A percentile compares a stretch with the other conserved stretches of the same genome.
Conservation (phyloP, 2,888 invertebrate genomes). For the Yponomeuta evonymella region DNA sequence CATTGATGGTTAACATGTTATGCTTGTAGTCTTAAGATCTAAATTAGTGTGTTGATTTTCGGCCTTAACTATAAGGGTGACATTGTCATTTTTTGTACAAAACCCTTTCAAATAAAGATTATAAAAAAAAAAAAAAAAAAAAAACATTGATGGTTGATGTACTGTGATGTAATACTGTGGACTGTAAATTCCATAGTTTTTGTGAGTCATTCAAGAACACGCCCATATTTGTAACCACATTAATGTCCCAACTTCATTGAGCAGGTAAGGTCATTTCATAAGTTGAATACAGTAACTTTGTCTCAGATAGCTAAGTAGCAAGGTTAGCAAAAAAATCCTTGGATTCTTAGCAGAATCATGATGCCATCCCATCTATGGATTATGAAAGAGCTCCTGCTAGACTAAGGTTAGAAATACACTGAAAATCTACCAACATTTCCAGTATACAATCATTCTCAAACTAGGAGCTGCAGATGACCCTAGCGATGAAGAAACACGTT, state of each 20-base stretch:
- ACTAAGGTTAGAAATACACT: neutral
- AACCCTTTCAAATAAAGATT: too few relatives aligned
- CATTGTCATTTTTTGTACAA: too few relatives aligned
- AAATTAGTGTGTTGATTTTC: too few relatives aligned
- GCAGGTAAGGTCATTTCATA: neutral
- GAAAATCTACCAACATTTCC: neutral
- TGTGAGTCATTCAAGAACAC: constrained; percentile 2
- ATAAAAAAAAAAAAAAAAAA: too few relatives aligned
- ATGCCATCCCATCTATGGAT: constrained; percentile 22
- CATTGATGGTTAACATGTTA: too few relatives aligned
- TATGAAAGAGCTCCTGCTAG: neutral
- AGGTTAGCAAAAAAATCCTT: constrained; percentile 1
- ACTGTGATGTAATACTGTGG: too few relatives aligned
- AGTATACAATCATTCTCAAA: constrained; percentile 14
- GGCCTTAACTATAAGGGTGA: too few relatives aligned
- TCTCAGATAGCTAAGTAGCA: neutral
- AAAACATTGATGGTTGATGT: too few relatives aligned
- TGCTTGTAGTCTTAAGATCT: too few relatives aligned
- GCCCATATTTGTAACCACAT: neutral
- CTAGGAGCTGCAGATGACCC: constrained; percentile 22
- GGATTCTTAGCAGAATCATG: constrained; percentile 26
- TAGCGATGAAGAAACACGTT: constrained; percentile 19
- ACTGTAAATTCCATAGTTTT: neutral
- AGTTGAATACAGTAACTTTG: neutral
- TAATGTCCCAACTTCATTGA: neutral